Percentiles rank a stretch among this genome's conserved stretches.
phyloP scores from a whole-genome alignment of 2,888 invertebrate genomes.

The Arge pagana region DNA sequence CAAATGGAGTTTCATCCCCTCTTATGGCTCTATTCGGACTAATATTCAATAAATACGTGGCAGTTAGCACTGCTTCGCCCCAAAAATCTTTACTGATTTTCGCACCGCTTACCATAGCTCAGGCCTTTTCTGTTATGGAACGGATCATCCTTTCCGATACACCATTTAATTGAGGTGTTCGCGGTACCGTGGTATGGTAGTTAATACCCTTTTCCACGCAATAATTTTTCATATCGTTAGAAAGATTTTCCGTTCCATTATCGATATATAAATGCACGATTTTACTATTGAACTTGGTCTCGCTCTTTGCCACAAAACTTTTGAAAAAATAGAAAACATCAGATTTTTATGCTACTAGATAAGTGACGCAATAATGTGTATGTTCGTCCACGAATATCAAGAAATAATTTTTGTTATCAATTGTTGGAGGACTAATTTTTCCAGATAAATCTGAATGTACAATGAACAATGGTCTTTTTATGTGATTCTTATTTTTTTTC shows the following conservation, averaged over 20 bases:
- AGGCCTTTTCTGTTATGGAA: conserved; percentile 32
- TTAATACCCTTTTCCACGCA: conserved; percentile 21
- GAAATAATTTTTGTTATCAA: too few relatives aligned
- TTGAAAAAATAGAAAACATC: conserved; percentile 23
- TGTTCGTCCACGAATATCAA: conserved; percentile 26
- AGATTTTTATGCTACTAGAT: conserved; percentile 22
- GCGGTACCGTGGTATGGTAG: conserved; percentile 51
- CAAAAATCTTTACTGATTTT: conserved; percentile 24
- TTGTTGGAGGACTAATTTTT: conserved; percentile 7
- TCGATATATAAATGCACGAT: conserved; percentile 23
- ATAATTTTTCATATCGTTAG: not conserved
- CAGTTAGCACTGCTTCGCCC: conserved; percentile 42
- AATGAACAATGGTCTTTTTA: conserved; percentile 43
- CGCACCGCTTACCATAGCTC: conserved; percentile 23
- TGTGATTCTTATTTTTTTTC: conserved; percentile 27
- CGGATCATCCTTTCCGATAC: conserved; percentile 50
- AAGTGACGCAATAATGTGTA: conserved; percentile 23
- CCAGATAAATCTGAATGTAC: conserved; percentile 35
- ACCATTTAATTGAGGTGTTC: conserved; percentile 53
- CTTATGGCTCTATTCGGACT: conserved; percentile 46
- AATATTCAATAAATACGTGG: conserved; percentile 49
- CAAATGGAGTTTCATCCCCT: conserved; percentile 47
- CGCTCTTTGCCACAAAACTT: conserved; percentile 27
- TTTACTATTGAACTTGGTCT: conserved; percentile 23
- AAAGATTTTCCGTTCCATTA: conserved; percentile 29